phyloP scores from a whole-genome alignment of 2,888 invertebrate species.

The Dichetophora obliterata region DNA sequence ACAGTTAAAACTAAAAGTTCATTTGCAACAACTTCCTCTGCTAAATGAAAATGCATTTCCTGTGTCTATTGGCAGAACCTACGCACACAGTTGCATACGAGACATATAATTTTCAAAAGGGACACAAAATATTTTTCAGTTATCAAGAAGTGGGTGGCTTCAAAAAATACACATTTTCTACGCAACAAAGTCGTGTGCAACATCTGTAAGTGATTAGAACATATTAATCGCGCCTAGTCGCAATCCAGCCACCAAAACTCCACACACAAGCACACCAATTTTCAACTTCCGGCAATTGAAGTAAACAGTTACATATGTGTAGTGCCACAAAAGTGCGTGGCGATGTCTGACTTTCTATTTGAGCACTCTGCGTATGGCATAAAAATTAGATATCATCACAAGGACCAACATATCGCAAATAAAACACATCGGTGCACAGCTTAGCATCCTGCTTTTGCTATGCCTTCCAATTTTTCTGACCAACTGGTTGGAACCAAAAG shows the following conservation, averaged over 20 bases:
- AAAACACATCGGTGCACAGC: conserved; percentile 35
- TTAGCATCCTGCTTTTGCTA: conserved; percentile 5
- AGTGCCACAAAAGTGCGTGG: too few species aligned
- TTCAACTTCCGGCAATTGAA: conserved; percentile 15
- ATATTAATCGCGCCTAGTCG: conserved; percentile 49
- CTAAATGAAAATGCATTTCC: conserved; percentile 68
- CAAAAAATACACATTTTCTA: not conserved
- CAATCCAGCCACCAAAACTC: not conserved
- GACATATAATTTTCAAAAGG: not conserved
- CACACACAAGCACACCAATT: not conserved
- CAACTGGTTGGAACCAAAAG: conserved; percentile 5
- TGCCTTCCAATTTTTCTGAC: conserved; percentile 21
- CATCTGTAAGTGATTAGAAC: conserved; percentile 62
- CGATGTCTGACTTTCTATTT: too few species aligned
- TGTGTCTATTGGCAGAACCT: conserved; percentile 54
- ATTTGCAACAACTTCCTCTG: conserved; percentile 67
- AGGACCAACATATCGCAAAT: conserved; percentile 9
- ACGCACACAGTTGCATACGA: too few species aligned
- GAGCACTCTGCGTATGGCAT: too few species aligned
- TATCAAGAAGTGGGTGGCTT: not conserved
- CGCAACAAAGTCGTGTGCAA: conserved; percentile 47
- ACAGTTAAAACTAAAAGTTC: conserved; percentile 65
- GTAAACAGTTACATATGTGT: not conserved
- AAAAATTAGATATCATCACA: too few species aligned
- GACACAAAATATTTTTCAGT: conserved; percentile 2